Evolutionary conservation across 1,140 invertebrate species (phyloP).

Genomic region (Mizuhopecten yessoensis): DNA sequence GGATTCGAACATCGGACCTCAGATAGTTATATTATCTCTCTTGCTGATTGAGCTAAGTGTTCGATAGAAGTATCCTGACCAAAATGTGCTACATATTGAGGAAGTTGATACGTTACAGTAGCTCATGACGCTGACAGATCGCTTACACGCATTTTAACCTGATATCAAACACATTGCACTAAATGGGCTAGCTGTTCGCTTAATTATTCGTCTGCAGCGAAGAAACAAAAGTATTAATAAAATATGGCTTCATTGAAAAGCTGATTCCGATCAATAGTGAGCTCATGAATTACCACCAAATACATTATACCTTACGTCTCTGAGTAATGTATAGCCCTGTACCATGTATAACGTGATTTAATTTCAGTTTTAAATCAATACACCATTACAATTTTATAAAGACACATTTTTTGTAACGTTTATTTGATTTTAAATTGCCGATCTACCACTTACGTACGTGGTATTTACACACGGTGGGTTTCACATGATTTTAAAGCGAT

Average conservation of each 20-base stretch:
- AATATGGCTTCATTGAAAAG: background rate
- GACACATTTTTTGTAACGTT: background rate
- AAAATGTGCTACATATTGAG: no score
- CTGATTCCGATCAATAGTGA: background rate
- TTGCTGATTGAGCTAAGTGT: no score
- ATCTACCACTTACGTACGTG: background rate
- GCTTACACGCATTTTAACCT: background rate
- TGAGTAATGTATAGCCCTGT: background rate
- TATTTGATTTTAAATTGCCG: background rate
- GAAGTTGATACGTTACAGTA: no score
- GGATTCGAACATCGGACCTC: no score
- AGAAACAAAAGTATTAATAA: background rate
- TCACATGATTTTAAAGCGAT: background rate
- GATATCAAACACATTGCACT: background rate
- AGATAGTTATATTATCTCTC: no score
- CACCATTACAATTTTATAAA: background rate
- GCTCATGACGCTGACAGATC: background rate
- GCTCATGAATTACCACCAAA: background rate
- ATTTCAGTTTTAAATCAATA: background rate
- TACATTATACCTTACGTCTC: background rate
- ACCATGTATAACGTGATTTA: background rate
- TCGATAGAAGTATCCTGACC: no score
- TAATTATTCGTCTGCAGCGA: background rate
- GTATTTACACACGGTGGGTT: slow-evolving; percentile 1
- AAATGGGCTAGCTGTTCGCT: background rate